Evolutionary conservation across 1,140 invertebrate species (phyloP).

Genomic region (Drosophila cardini): DNA sequence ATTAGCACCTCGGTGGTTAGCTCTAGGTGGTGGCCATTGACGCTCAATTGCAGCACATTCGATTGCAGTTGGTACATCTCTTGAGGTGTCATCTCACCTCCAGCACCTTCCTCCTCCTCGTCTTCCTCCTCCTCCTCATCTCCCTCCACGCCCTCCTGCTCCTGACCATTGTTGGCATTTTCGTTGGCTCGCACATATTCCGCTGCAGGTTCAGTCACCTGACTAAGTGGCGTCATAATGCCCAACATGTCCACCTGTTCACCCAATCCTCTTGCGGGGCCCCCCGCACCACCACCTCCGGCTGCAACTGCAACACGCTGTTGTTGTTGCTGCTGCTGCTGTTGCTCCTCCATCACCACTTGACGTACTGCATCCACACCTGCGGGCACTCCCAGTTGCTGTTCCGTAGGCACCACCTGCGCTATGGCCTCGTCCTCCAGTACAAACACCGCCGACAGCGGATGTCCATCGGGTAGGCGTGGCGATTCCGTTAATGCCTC

Average conservation of each 20-base stretch:
- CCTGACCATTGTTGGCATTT: background rate
- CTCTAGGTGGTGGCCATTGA: constrained; percentile 60
- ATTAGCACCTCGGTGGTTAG: constrained; percentile 64
- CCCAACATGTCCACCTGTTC: constrained; percentile 45
- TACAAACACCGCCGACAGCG: constrained; percentile 61
- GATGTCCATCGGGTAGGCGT: constrained; percentile 59
- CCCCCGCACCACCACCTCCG: background rate
- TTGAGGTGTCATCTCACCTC: constrained; percentile 30
- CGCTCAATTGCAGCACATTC: constrained; percentile 57
- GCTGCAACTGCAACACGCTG: background rate
- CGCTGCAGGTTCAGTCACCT: constrained; percentile 39
- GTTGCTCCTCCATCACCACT: background rate
- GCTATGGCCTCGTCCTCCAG: constrained; percentile 47
- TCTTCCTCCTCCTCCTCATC: background rate
- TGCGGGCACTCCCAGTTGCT: background rate
- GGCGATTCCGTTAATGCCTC: constrained; percentile 76
- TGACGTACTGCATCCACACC: background rate
- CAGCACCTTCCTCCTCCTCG: constrained; percentile 21
- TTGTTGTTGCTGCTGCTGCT: constrained; percentile 7
- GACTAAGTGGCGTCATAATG: constrained; percentile 58
- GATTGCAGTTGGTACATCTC: constrained; percentile 42
- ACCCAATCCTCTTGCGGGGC: background rate
- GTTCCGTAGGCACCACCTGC: constrained; percentile 4
- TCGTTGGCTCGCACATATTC: background rate
- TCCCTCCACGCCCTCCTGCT: background rate